Evolutionary conservation across 2,888 invertebrate species (phyloP).

Genomic region (Dendrolimus houi): DNA sequence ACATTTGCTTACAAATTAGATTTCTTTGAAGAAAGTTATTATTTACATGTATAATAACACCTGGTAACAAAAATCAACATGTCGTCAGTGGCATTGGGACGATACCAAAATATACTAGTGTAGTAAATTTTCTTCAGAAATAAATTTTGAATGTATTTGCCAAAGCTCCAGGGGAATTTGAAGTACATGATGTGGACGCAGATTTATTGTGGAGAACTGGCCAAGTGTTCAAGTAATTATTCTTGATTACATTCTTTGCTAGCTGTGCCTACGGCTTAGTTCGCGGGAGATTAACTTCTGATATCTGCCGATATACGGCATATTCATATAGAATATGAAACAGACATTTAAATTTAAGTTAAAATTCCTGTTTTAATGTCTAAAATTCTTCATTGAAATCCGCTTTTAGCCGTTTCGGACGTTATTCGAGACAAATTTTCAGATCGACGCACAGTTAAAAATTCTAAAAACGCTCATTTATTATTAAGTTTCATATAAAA

Average conservation of each 20-base stretch:
- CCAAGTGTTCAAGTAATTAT: not conserved
- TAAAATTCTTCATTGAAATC: too few relatives aligned
- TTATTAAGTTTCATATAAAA: too few relatives aligned
- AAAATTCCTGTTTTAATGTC: too few relatives aligned
- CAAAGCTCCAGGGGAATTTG: not conserved
- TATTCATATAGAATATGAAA: too few relatives aligned
- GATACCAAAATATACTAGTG: constrained; percentile 17
- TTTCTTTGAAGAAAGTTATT: constrained; percentile 24
- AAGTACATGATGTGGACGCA: constrained; percentile 1
- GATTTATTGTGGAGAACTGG: not conserved
- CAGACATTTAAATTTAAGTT: too few relatives aligned
- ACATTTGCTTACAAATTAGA: constrained; percentile 3
- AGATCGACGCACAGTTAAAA: too few relatives aligned
- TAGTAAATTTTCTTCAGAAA: constrained; percentile 5
- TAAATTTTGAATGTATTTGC: constrained; percentile 7
- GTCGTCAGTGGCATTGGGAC: constrained; percentile 24
- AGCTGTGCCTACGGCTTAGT: too few relatives aligned
- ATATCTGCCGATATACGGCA: too few relatives aligned
- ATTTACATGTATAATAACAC: constrained; percentile 29
- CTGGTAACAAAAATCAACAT: constrained; percentile 39
- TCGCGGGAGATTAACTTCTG: too few relatives aligned
- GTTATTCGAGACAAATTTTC: too few relatives aligned
- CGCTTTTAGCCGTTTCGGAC: too few relatives aligned
- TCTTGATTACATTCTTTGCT: not conserved
- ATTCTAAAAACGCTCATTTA: too few relatives aligned